Conservation (phyloP, 2,797 vertebrate genomes). For the Smutsia gigantea region DNA sequence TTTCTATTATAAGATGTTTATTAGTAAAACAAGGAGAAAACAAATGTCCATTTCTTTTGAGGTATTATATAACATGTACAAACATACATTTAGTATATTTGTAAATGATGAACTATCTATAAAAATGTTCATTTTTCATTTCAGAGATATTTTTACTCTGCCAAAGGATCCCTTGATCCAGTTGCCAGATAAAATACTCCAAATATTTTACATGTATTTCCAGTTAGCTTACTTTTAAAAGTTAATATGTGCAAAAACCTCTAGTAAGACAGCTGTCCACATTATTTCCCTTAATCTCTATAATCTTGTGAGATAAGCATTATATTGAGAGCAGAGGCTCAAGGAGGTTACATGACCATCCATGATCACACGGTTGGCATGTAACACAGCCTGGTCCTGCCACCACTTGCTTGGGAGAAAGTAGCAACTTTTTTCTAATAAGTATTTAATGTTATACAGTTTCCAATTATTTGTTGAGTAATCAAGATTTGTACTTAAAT, state of each 20-base stretch:
- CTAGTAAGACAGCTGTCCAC: background rate
- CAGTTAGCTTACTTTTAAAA: background rate
- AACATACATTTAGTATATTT: background rate
- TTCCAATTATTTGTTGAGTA: conserved; percentile 57
- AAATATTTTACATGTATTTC: background rate
- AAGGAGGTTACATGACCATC: background rate
- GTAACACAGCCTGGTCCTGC: background rate
- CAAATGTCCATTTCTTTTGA: background rate
- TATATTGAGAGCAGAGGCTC: background rate
- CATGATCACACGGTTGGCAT: background rate
- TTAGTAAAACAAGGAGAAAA: background rate
- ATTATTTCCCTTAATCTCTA: background rate
- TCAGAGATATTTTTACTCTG: background rate
- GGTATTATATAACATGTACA: background rate
- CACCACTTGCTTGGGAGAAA: background rate
- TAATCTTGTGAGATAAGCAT: background rate
- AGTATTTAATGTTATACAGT: conserved; percentile 6
- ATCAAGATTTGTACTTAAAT: conserved; percentile 54
- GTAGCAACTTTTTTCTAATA: background rate
- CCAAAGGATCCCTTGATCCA: background rate
- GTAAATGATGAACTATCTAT: background rate
- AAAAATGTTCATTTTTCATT: background rate
- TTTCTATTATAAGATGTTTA: background rate
- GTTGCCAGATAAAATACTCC: background rate
- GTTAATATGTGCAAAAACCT: background rate